Percentiles rank a stretch among this genome's conserved stretches.
Conservation (phyloP, 2,888 invertebrate genomes). For the Agonopterix heracliana region DNA sequence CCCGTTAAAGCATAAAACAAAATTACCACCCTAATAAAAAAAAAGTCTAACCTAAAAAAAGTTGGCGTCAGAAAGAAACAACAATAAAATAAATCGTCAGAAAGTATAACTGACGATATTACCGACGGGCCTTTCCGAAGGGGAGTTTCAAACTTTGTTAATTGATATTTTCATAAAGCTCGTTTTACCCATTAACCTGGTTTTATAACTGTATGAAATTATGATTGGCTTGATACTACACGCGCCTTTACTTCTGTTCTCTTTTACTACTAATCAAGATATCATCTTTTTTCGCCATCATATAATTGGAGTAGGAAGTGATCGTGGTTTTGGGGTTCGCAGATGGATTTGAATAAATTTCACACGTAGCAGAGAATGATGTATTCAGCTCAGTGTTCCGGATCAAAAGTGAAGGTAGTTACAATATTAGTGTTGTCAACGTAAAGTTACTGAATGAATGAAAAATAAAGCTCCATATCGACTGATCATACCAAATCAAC, state of each 20-base stretch:
- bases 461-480: too few relatives aligned
- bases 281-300: neutral
- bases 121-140: neutral
- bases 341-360: too few relatives aligned
- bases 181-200: conserved; percentile 1
- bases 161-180: conserved; percentile 12
- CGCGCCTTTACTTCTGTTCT: neutral
- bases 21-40: neutral
- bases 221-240: neutral
- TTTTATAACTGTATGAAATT: neutral
- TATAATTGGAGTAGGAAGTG: too few relatives aligned
- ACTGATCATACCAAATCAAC: neutral
- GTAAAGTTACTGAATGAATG: too few relatives aligned
- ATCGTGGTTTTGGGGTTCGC: too few relatives aligned
- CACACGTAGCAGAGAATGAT: too few relatives aligned
- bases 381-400: too few relatives aligned
- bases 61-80: conserved; percentile 1
- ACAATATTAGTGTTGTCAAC: too few relatives aligned
- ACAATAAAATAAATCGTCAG: conserved; percentile 9
- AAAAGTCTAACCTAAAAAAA: conserved; percentile 3
- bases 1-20: neutral
- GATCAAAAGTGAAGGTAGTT: too few relatives aligned
- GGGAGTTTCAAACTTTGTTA: conserved; percentile 6
- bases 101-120: conserved; percentile 7
- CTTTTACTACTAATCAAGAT: neutral